A percentile compares a stretch with the other conserved stretches of the same genome.
Conservation (phyloP, 1,140 invertebrate genomes). For the Calycopis cecrops region DNA sequence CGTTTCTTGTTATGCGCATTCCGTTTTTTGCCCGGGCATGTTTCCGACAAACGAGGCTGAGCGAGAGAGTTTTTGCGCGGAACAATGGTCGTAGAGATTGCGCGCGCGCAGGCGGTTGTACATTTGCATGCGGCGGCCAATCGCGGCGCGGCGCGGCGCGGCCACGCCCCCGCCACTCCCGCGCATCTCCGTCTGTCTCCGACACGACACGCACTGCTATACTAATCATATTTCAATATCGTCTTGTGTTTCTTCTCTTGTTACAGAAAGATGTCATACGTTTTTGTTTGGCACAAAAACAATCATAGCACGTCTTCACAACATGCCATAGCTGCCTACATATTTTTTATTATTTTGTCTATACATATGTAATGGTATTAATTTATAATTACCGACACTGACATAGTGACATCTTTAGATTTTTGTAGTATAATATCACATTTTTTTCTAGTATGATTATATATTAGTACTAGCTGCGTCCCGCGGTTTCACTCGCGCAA, state of each 20-base stretch:
- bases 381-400: too few species aligned
- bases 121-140: slow-evolving; percentile 64
- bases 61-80: slow-evolving; percentile 24
- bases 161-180: slow-evolving; percentile 40
- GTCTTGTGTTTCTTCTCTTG: background rate
- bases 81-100: slow-evolving; percentile 41
- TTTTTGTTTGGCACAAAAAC: background rate
- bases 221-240: slow-evolving; percentile 1
- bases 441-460: too few species aligned
- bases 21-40: slow-evolving; percentile 47
- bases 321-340: too few species aligned
- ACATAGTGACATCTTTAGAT: too few species aligned
- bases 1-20: slow-evolving; percentile 62
- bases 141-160: slow-evolving; percentile 35
- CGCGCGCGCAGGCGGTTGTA: slow-evolving; percentile 45
- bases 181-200: background rate
- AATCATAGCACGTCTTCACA: too few species aligned
- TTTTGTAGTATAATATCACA: too few species aligned
- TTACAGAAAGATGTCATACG: background rate
- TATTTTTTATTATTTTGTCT: too few species aligned
- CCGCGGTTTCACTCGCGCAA: too few species aligned
- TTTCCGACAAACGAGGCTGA: slow-evolving; percentile 52
- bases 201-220: background rate
- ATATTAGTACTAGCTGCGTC: too few species aligned
- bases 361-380: too few species aligned